Evolutionary conservation across 2,113 vertebrate species (phyloP).

Genomic region (Pimephales promelas): DNA sequence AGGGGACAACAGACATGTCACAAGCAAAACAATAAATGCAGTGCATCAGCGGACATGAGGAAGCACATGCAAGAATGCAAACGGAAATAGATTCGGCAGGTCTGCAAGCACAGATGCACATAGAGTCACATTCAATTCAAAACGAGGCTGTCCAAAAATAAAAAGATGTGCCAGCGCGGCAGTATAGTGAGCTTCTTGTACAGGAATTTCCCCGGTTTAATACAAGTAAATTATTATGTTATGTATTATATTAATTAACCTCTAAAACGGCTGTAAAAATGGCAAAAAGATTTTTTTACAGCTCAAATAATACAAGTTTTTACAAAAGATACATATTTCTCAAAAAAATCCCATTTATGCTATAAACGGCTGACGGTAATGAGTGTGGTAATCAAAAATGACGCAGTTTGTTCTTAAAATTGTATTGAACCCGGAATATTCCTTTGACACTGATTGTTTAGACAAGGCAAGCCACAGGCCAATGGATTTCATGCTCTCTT

Average conservation of each 20-base stretch:
- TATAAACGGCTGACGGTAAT: neutral
- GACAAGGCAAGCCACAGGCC: neutral
- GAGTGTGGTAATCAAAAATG: neutral
- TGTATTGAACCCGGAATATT: neutral
- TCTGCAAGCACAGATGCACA: conserved; percentile 29
- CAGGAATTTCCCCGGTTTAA: neutral
- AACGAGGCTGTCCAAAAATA: neutral
- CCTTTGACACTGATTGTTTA: conserved; percentile 7
- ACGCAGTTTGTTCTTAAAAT: neutral
- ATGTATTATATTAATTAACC: no score
- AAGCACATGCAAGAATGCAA: conserved; percentile 61
- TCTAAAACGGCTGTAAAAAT: no score
- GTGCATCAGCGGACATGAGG: conserved; percentile 61
- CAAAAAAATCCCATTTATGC: neutral
- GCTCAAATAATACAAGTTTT: no score
- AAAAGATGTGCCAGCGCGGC: neutral
- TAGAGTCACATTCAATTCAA: neutral
- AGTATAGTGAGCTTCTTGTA: conserved; percentile 7
- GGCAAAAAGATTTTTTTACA: no score
- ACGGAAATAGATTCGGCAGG: conserved; percentile 29
- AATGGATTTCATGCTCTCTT: conserved; percentile 17
- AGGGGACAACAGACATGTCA: conserved; percentile 88
- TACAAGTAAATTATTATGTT: no score
- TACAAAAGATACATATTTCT: neutral
- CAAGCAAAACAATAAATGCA: conserved; percentile 81